Evolutionary conservation across 2,113 vertebrate species (phyloP), one percentile per base, ranked within the genome.

Genomic region (Lampris incognitus): DNA sequence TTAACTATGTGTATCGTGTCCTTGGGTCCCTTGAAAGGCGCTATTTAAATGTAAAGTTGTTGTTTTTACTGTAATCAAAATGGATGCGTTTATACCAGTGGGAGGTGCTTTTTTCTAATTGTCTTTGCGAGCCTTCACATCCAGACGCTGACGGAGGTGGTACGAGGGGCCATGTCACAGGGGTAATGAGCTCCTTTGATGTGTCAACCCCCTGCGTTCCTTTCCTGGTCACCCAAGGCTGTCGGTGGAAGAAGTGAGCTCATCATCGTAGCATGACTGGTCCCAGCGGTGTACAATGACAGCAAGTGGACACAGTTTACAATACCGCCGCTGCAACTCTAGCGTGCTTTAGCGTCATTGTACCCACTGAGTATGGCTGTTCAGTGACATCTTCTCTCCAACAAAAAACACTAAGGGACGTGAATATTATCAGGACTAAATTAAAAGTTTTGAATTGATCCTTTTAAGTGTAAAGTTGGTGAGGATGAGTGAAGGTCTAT

Each of bases 161-260:
- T 1, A 46, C 7, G 44, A 46, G 44, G 44, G 7, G 7, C 4
- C 4, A 4, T 46, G 44, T 46, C 44, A 46, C 24, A 24, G 24
- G 44, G 44, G 44, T 7, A 46, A 7, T 7, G 7, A 46, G 1
- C 1, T 46, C 44, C 44, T 4, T 46, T 46, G 1, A 68, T 13
- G 52, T n/a, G 0, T 36, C 3, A 55, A 1, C 59, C 39, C 38
- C 59, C 41, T 24, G 24, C 24, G 24, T 24, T 24, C 24, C 24
- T 24, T 24, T 24, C 24, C 24, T 24, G 24, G 24, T 24, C 24
- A 24, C 24, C 24, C 24, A 24, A 24, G 24, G 24, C 59, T 49
- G 10, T 57, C 61, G 57, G 65, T 72, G 75, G 79, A 87, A 83
- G 44, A 79, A 86, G 59, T 68, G 70, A 82, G 79, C 76, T 88